phyloP scores from a whole-genome alignment of 2,113 vertebrate species.

The Nyctibius bracteatus region DNA sequence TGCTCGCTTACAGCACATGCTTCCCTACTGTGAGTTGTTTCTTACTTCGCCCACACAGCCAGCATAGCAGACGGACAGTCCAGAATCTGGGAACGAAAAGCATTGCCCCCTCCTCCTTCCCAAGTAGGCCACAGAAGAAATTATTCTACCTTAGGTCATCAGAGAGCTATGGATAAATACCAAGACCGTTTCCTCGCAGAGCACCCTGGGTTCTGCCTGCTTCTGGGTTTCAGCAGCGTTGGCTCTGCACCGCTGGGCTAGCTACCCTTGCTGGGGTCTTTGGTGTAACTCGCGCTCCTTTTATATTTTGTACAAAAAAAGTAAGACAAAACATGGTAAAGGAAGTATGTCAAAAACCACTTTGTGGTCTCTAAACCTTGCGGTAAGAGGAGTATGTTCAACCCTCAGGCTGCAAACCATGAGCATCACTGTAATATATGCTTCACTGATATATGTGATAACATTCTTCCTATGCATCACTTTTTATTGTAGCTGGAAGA shows the following conservation, averaged over 20 bases:
- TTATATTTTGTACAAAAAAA: neutral
- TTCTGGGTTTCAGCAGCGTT: neutral
- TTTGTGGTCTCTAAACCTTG: neutral
- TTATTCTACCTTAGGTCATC: neutral
- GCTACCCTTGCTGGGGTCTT: neutral
- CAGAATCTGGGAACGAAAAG: neutral
- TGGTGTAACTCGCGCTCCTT: neutral
- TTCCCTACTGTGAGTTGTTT: neutral
- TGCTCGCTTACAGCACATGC: accelerated
- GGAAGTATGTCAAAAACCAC: neutral
- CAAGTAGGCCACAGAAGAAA: neutral
- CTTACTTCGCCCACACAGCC: neutral
- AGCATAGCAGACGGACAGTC: neutral
- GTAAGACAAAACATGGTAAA: neutral
- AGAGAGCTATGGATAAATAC: neutral
- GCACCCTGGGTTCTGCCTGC: neutral
- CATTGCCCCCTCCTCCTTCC: neutral
- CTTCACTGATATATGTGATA: neutral
- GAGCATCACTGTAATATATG: neutral
- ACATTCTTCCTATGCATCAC: neutral
- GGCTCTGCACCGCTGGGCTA: neutral
- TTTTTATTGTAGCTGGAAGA: neutral
- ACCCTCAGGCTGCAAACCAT: neutral
- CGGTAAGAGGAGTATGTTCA: neutral
- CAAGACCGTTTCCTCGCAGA: neutral